Evolutionary conservation across 2,113 vertebrate genomes (phyloP).

Genomic region (Nestor notabilis): DNA sequence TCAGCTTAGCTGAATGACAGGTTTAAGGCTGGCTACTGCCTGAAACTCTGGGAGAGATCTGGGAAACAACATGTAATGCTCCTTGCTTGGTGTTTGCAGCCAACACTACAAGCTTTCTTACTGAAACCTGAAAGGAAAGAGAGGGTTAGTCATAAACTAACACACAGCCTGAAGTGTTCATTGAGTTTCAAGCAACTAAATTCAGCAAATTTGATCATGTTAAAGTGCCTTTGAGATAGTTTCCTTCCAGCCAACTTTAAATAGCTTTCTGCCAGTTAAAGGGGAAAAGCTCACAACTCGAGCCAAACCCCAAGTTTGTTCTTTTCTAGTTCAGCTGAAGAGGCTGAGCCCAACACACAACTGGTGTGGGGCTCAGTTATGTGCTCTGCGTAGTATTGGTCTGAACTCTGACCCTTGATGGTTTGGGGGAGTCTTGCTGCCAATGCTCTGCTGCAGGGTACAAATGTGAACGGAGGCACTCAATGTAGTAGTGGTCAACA

Average conservation of each 20-base stretch:
- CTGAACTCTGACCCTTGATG: not conserved
- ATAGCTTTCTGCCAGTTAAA: slow-evolving; percentile 25
- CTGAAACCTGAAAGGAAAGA: not conserved
- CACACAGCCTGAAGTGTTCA: not conserved
- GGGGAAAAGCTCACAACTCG: not conserved
- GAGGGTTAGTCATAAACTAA: not conserved
- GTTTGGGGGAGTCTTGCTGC: not conserved
- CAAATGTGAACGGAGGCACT: not conserved
- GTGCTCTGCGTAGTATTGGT: not conserved
- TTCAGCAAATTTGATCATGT: slow-evolving; percentile 1
- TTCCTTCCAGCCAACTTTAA: slow-evolving; percentile 9
- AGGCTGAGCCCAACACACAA: not conserved
- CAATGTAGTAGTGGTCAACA: not conserved
- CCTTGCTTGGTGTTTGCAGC: not conserved
- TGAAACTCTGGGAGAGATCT: not conserved
- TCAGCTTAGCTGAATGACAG: not conserved
- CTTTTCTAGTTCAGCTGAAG: not conserved
- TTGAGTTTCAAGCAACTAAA: not conserved
- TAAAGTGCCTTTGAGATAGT: slow-evolving; percentile 58
- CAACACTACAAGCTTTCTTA: not conserved
- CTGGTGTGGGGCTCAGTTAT: not conserved
- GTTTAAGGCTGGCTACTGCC: not conserved
- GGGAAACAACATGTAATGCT: not conserved
- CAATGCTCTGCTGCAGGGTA: not conserved
- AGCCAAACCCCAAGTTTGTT: not conserved